Evolutionary conservation across 2,113 vertebrate genomes (phyloP).

Genomic region (Chloropsis cyanopogon): DNA sequence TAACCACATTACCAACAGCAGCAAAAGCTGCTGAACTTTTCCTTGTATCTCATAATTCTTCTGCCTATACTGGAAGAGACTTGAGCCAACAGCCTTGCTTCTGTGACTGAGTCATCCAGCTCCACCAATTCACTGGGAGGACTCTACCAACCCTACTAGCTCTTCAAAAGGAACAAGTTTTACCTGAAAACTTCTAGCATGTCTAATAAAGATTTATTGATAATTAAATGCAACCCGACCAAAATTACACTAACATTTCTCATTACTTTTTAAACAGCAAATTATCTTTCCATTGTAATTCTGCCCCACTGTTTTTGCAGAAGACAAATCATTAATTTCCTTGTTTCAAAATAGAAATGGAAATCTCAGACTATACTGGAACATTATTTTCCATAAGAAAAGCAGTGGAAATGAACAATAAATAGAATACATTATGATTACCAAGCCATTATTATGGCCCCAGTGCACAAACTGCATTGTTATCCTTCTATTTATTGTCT

Average conservation of each 20-base stretch:
- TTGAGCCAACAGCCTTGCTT: not conserved
- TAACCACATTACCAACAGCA: not conserved
- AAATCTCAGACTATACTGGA: not conserved
- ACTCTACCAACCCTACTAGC: not conserved
- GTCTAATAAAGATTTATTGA: not conserved
- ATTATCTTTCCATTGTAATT: not conserved
- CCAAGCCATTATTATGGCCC: not conserved
- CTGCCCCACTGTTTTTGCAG: not conserved
- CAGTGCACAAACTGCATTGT: not conserved
- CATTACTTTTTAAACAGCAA: not conserved
- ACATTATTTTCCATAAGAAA: not conserved
- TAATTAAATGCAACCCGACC: not conserved
- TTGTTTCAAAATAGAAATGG: not conserved
- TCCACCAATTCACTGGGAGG: not conserved
- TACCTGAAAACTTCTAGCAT: not conserved
- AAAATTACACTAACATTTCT: not conserved
- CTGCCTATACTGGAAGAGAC: not conserved
- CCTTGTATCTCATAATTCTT: not conserved
- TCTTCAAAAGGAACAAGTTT: not conserved
- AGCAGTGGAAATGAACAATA: not conserved
- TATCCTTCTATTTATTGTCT: constrained; percentile 8
- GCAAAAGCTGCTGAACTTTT: not conserved
- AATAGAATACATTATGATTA: not conserved
- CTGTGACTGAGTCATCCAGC: not conserved
- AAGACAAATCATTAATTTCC: not conserved